Evolutionary conservation across 2,113 vertebrate species (phyloP), one percentile per base, ranked within the genome.

Genomic region (Anhinga anhinga): DNA sequence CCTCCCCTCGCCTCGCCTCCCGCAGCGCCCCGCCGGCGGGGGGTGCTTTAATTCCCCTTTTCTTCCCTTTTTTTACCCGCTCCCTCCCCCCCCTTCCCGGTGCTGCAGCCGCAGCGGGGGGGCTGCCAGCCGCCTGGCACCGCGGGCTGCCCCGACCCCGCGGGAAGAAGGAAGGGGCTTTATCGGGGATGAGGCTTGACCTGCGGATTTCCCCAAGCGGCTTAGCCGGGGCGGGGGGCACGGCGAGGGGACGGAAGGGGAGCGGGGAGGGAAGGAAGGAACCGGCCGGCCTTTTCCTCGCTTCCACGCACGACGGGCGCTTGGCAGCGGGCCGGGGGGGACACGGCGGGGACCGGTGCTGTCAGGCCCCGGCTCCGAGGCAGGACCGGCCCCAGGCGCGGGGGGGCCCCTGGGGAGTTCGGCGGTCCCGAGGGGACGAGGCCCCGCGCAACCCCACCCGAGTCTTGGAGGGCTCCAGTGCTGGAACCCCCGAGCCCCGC

Each of bases 381-480:
- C n/a, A 36, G 19, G 30, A 4, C 50, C 10, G 26, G 7, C 1
- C 29, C 5, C 5, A 3, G 23, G 5, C 16, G 10, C 4, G 63
- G 17, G 21, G 26, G 63, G 11, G 34, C 2, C 13, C 8, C 12
- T 19, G 36, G 15, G 34, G 40, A 6, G 14, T 6, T 8, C 4
- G 15, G 23, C 14, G 16, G 44, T 50, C 8, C 77, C 20, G n/a
- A 29, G 42, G 16, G 20, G 10, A 9, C 45, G 5, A 11, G 1
- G 2, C 8, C 7, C 9, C 2, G 34, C 40, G 21, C 32, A 5
- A 1, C 18, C 8, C 11, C 9, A 30, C 21, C 5, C 13, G 15
- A 5, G 18, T 7, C 10, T 40, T 23, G 5, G 2, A 7, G 16
- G 14, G 4, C 4, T 6, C 7, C 22, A 2, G 23, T 7, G 40